phyloP scores from a whole-genome alignment of 2,888 invertebrate species.

The Drosophila antonietae region DNA sequence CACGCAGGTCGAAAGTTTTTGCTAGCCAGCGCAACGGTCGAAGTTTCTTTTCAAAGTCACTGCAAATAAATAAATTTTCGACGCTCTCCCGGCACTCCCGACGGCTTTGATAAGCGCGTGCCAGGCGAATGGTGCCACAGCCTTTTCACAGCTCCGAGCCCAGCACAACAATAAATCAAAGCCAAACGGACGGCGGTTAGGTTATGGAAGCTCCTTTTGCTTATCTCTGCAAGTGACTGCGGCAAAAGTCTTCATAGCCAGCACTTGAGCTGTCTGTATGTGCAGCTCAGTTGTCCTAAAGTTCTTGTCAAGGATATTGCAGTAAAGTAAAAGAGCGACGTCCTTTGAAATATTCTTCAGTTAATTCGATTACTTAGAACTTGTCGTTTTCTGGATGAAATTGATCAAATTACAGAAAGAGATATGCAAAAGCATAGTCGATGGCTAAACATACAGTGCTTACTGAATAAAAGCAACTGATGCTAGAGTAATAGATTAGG shows the following conservation, averaged over 20 bases:
- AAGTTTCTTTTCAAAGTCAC: conserved; percentile 79
- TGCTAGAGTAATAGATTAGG: neutral
- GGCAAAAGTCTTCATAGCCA: conserved; percentile 53
- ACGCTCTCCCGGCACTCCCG: conserved; percentile 23
- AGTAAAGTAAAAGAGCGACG: conserved; percentile 32
- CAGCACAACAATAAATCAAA: conserved; percentile 74
- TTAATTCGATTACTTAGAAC: conserved; percentile 63
- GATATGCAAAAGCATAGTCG: conserved; percentile 24
- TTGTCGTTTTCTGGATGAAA: conserved; percentile 43
- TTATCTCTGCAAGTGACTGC: conserved; percentile 26
- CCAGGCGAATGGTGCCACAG: conserved; percentile 35
- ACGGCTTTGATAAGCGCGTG: conserved; percentile 66
- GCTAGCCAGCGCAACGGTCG: conserved; percentile 49
- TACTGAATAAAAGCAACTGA: neutral
- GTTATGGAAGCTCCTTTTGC: neutral
- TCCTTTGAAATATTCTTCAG: conserved; percentile 40
- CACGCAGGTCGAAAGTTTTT: conserved; percentile 75
- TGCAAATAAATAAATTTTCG: conserved; percentile 77
- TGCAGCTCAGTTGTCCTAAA: conserved; percentile 41
- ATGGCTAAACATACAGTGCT: neutral
- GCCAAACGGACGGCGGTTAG: conserved; percentile 9
- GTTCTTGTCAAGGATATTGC: conserved; percentile 71
- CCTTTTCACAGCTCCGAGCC: conserved; percentile 68
- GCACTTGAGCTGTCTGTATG: conserved; percentile 40
- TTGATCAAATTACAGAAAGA: conserved; percentile 63